phyloP scores from a whole-genome alignment of 2,113 vertebrate species.

The Mastomys natalensis region DNA sequence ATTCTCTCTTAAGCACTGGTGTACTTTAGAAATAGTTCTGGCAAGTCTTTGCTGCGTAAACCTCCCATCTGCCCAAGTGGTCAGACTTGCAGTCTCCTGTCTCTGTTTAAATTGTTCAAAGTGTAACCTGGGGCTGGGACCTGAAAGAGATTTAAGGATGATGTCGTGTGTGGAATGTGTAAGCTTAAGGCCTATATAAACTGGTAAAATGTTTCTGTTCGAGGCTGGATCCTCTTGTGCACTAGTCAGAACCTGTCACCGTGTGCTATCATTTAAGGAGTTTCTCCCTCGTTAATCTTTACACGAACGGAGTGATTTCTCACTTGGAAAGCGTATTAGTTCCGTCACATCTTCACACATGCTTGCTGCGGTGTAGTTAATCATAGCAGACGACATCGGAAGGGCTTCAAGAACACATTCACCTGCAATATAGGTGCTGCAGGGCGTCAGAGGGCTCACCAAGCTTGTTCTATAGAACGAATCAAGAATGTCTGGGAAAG shows the following conservation, averaged over 20 bases:
- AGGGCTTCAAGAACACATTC: neutral
- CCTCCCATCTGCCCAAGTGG: neutral
- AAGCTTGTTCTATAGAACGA: neutral
- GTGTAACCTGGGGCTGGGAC: neutral
- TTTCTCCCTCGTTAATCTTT: neutral
- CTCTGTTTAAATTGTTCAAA: neutral
- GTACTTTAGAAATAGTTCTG: neutral
- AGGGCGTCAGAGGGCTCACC: neutral
- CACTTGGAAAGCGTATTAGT: neutral
- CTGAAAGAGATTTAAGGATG: neutral
- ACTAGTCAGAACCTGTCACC: neutral
- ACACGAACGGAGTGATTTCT: neutral
- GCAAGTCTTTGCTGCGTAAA: neutral
- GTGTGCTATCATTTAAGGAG: neutral
- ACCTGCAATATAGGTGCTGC: too few relatives aligned
- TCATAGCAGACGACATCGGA: too few relatives aligned
- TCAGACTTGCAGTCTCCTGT: neutral
- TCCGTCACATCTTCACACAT: too few relatives aligned
- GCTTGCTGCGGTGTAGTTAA: neutral
- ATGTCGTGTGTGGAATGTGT: neutral
- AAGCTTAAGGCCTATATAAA: neutral
- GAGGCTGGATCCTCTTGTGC: neutral
- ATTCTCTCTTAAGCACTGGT: neutral
- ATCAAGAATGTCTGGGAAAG: neutral
- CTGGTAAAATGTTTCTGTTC: neutral